phyloP scores from a whole-genome alignment of 2,113 vertebrate species.

The Cottus gobio region DNA sequence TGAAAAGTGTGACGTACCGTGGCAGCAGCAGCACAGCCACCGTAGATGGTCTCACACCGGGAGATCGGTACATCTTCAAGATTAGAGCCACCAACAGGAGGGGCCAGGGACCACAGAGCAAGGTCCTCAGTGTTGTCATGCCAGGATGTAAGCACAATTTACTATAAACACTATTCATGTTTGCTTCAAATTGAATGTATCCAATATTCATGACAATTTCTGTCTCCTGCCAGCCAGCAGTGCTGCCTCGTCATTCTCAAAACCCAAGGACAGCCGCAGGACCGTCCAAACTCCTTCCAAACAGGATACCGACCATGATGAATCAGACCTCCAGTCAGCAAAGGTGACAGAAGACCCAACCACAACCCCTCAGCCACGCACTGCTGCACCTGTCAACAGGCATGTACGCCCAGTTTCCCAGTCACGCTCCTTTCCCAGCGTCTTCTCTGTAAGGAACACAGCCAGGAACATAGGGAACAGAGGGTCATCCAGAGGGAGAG shows the following conservation, averaged over 20 bases:
- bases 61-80: slow-evolving; percentile 98
- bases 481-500: slow-evolving; percentile 55
- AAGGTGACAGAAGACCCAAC: slow-evolving; percentile 60
- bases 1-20: slow-evolving; percentile 91
- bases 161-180: background rate
- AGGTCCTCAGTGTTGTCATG: slow-evolving; percentile 91
- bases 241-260: slow-evolving; percentile 70
- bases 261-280: slow-evolving; percentile 65
- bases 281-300: slow-evolving; percentile 64
- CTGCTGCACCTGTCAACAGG: slow-evolving; percentile 63
- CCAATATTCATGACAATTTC: slow-evolving; percentile 24
- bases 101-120: slow-evolving; percentile 95
- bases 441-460: slow-evolving; percentile 82
- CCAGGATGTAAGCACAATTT: slow-evolving; percentile 87
- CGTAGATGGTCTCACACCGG: slow-evolving; percentile 92
- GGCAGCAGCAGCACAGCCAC: slow-evolving; percentile 89
- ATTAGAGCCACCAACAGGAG: slow-evolving; percentile 94
- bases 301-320: slow-evolving; percentile 66
- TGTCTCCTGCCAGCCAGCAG: slow-evolving; percentile 78
- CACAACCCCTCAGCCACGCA: slow-evolving; percentile 14
- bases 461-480: slow-evolving; percentile 62
- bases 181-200: slow-evolving; percentile 2
- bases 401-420: slow-evolving; percentile 78
- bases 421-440: slow-evolving; percentile 83
- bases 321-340: slow-evolving; percentile 70